A percentile compares a stretch with the other conserved stretches of the same genome.
These are phyloP conservation scores for Leptinotarsa undecemlineata DNA, from an alignment of 1,140 invertebrate species.

Conservation along the genomic window DNA sequence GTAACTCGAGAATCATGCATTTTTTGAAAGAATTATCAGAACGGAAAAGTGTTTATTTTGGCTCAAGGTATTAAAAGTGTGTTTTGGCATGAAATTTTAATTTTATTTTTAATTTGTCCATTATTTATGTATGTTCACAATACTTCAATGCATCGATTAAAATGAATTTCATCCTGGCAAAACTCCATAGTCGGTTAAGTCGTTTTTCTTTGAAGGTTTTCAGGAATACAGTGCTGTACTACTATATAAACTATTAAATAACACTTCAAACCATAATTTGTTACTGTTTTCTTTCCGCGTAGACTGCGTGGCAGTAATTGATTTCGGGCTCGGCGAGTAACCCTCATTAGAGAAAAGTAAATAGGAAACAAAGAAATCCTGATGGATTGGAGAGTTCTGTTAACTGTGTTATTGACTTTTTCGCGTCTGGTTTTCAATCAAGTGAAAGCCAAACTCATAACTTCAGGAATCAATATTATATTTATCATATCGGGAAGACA, in stretches of 20 bases:
- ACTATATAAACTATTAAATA: background rate
- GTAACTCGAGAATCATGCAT: too few relatives aligned
- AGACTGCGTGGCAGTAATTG: conserved; percentile 7
- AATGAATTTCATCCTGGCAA: too few relatives aligned
- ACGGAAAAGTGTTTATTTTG: too few relatives aligned
- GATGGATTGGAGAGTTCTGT: conserved; percentile 9
- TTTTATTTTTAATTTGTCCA: too few relatives aligned
- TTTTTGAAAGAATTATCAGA: too few relatives aligned
- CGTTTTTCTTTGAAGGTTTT: too few relatives aligned
- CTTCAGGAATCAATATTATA: background rate
- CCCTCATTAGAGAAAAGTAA: conserved; percentile 15
- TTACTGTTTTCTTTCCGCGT: background rate
- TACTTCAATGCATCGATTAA: too few relatives aligned
- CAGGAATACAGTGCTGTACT: background rate
- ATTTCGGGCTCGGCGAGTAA: conserved; percentile 11
- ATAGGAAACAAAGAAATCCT: conserved; percentile 19
- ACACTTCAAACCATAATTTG: background rate
- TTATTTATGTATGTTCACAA: too few relatives aligned
- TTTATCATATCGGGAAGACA: background rate
- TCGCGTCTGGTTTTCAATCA: background rate
- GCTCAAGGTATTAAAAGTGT: too few relatives aligned
- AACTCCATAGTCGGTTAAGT: too few relatives aligned
- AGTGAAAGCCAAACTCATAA: background rate
- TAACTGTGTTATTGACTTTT: conserved; percentile 7
- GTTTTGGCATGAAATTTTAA: too few relatives aligned